phyloP scores from a whole-genome alignment of 2,797 vertebrate species.

The Acipenser oxyrinchus region DNA sequence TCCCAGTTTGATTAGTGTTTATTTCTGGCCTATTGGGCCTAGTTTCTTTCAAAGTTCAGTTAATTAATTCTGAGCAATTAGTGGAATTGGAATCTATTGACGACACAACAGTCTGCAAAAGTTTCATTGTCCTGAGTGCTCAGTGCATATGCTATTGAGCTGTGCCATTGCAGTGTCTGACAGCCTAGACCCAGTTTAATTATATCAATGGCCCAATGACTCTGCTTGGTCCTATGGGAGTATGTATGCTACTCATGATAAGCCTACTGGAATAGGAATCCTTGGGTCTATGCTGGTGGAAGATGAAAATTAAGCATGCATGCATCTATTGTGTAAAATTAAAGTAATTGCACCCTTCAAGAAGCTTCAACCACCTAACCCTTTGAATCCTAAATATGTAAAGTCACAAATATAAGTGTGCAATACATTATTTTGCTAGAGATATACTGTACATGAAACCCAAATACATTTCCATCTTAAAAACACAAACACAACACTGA shows the following conservation, averaged over 20 bases:
- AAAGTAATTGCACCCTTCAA: constrained; percentile 76
- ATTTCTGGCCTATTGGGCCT: constrained; percentile 50
- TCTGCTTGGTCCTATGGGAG: constrained; percentile 86
- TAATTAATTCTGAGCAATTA: constrained; percentile 94
- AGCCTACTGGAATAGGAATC: constrained; percentile 81
- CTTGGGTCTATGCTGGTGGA: constrained; percentile 65
- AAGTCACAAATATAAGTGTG: constrained; percentile 8
- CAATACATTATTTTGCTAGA: constrained; percentile 3
- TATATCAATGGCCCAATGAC: constrained; percentile 91
- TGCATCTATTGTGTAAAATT: constrained; percentile 79
- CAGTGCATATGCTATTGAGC: constrained; percentile 69
- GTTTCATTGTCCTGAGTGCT: constrained; percentile 84
- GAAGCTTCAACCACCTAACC: constrained; percentile 74
- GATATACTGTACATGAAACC: constrained; percentile 1
- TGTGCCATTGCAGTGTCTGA: constrained; percentile 62
- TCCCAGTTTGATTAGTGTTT: constrained; percentile 57
- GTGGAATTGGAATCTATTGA: constrained; percentile 97
- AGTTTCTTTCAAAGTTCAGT: constrained; percentile 65
- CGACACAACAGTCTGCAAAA: constrained; percentile 69
- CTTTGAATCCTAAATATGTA: constrained; percentile 56
- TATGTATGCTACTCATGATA: constrained; percentile 94
- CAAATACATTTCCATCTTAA: not conserved
- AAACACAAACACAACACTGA: not conserved
- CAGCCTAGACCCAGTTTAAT: constrained; percentile 81
- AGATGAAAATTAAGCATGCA: constrained; percentile 78